Evolutionary conservation across 1,140 invertebrate genomes (phyloP), one percentile per base, ranked within the genome.

Genomic region (Ceratitis capitata): DNA sequence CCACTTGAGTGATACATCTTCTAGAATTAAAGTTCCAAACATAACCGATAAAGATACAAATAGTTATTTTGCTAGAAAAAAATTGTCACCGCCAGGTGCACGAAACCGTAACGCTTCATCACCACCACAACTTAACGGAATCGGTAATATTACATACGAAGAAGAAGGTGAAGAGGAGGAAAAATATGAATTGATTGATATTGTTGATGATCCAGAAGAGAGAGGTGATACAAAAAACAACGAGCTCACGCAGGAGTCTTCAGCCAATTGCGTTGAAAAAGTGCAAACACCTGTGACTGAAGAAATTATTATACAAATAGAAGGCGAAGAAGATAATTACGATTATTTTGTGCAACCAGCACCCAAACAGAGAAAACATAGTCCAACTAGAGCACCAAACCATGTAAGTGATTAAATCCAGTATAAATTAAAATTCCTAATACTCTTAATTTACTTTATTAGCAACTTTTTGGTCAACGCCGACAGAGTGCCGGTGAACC

Each of bases 241-340:
- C 39, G 39, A 78, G 45, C 19, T n/a, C 42, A 26, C n/a, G 2
- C 0, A 7, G 32, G 39, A 78, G 45, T 9, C 69, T 35, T 0
- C 42, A 78, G 69, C 10, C 6, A 78, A 42, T 16, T 1, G 9
- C n/a, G n/a, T 10, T 42, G 69, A 45, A 78, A 78, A 45, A 23
- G 32, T 23, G 32, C 69, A 45, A 9, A 78, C 69, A 26, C 69
- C 69, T 26, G 69, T 9, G 16, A 32, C 39, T 23, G n/a, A 45
- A 9, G 39, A 78, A 78, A 45, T 78, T 26, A 23, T 78, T 16
- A 78, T 78, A 45, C 69, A 78, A 61, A 84, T 61, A 61, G 53
- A 61, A 51, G 85, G 83, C 74, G 85, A 86, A 58, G 85, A 86
- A 58, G 82, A 84, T 32, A 82, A 86, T n/a, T 86, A 69, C 56